Evolutionary conservation across 2,797 vertebrate genomes (phyloP).

Genomic region (Prunella strophiata): DNA sequence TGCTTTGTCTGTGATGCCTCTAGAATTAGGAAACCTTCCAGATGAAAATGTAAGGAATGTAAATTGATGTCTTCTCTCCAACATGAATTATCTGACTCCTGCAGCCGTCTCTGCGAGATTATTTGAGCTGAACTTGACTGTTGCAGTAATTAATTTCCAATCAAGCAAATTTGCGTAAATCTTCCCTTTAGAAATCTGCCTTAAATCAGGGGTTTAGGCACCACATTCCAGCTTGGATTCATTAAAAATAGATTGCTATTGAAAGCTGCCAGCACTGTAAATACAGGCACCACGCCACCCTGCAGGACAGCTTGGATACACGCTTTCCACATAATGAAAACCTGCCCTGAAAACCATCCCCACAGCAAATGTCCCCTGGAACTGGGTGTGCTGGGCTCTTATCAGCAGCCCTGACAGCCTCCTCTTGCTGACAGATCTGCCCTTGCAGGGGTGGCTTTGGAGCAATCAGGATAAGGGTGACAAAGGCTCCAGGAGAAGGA

Average conservation of each 20-base stretch:
- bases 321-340: slow-evolving; percentile 41
- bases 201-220: slow-evolving; percentile 61
- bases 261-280: slow-evolving; percentile 55
- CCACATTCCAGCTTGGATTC: slow-evolving; percentile 49
- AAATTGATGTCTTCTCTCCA: background rate
- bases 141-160: slow-evolving; percentile 68
- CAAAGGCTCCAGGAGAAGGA: background rate
- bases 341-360: background rate
- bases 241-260: slow-evolving; percentile 64
- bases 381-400: background rate
- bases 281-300: slow-evolving; percentile 58
- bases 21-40: slow-evolving; percentile 35
- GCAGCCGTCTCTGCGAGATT: slow-evolving; percentile 14
- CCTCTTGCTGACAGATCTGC: background rate
- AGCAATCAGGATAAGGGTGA: background rate
- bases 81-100: slow-evolving; percentile 35
- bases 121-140: slow-evolving; percentile 55
- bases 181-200: slow-evolving; percentile 56
- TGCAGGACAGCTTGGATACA: slow-evolving; percentile 29
- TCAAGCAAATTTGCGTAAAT: slow-evolving; percentile 61
- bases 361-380: background rate
- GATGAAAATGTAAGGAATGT: slow-evolving; percentile 8
- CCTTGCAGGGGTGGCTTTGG: background rate
- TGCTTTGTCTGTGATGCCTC: background rate
- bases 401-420: background rate